These are phyloP conservation scores for Onychomys leucogaster DNA, from an alignment of 2,797 vertebrate genomes.

Conservation along the genomic window DNA sequence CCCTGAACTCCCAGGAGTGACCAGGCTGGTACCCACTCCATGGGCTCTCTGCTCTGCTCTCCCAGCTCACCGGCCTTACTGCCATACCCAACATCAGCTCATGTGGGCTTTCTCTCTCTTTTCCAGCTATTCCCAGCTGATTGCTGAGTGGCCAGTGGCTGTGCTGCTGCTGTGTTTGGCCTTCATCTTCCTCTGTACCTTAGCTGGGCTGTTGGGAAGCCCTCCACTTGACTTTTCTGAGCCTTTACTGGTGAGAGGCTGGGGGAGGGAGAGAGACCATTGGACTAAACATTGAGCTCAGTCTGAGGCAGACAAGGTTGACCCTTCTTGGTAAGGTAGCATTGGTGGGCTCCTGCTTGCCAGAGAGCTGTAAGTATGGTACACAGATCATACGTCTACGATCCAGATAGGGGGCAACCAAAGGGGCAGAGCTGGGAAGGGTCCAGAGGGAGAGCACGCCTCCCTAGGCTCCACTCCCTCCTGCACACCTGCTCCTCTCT, in stretches of 20 bases:
- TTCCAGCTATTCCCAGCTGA: conserved; percentile 94
- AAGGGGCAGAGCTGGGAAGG: not conserved
- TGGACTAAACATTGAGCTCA: not conserved
- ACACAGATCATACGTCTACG: not conserved
- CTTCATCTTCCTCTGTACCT: conserved; percentile 90
- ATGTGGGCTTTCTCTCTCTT: conserved; percentile 69
- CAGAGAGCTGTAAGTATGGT: not conserved
- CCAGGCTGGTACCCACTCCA: conserved; percentile 30
- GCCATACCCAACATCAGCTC: not conserved
- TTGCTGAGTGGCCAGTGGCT: conserved; percentile 93
- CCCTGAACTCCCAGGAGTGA: not conserved
- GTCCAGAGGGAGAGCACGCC: not conserved
- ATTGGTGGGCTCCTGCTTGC: not conserved
- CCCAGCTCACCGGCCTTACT: not conserved
- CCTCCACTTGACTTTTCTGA: conserved; percentile 96
- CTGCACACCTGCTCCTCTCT: not conserved
- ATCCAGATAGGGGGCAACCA: not conserved
- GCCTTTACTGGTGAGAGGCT: conserved; percentile 93
- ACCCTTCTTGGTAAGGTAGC: not conserved
- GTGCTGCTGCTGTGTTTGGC: conserved; percentile 91
- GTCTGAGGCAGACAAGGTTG: not conserved
- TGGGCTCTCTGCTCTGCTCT: not conserved
- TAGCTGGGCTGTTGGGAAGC: conserved; percentile 93
- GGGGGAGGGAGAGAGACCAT: not conserved
- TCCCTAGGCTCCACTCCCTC: not conserved